phyloP scores from a whole-genome alignment of 2,113 vertebrate species.

The Crotalus helleri region DNA sequence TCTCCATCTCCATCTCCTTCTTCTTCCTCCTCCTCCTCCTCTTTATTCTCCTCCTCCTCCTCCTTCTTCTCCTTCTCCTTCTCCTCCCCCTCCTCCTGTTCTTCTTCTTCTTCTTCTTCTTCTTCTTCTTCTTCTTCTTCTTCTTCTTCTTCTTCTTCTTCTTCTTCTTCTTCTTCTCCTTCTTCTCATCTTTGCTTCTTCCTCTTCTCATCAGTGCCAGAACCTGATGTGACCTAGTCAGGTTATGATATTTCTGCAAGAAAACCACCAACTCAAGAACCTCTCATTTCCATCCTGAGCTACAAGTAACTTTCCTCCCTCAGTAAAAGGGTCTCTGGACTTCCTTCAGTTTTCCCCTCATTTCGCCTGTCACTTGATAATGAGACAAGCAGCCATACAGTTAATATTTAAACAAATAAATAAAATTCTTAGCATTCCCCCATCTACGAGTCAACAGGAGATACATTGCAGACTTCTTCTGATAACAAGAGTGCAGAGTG shows the following conservation, averaged over 20 bases:
- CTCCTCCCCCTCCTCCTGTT: too few species aligned
- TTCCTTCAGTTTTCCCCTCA: slow-evolving; percentile 17
- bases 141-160: too few species aligned
- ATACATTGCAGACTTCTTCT: background rate
- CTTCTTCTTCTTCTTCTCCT: too few species aligned
- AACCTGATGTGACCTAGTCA: background rate
- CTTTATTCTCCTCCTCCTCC: accelerated
- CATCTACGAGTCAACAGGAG: accelerated
- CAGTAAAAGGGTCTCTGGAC: background rate
- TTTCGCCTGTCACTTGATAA: background rate
- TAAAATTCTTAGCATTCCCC: background rate
- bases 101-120: too few species aligned
- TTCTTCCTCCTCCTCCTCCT: too few species aligned
- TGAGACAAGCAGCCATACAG: background rate
- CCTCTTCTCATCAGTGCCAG: too few species aligned
- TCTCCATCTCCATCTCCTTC: too few species aligned
- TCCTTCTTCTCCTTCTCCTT: too few species aligned
- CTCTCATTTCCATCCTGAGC: background rate
- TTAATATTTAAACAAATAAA: background rate
- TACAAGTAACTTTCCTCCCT: background rate
- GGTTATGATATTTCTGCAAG: background rate
- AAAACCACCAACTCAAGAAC: background rate
- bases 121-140: too few species aligned
- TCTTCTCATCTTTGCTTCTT: too few species aligned
- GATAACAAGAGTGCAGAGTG: slow-evolving; percentile 63